phyloP scores from a whole-genome alignment of 2,797 vertebrate genomes.

The Botia kubotai region DNA sequence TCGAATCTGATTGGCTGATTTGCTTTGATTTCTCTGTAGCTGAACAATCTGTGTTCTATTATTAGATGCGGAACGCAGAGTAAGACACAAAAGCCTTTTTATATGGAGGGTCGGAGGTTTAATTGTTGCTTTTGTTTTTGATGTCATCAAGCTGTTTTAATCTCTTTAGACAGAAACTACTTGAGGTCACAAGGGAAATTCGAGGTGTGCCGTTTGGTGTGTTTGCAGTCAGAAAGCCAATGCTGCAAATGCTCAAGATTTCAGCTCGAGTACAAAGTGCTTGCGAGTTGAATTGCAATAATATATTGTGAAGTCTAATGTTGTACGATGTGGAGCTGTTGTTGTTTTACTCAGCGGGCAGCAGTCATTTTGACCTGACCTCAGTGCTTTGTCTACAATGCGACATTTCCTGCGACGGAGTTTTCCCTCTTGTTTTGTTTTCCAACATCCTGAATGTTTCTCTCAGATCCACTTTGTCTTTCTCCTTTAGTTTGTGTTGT shows the following conservation, averaged over 20 bases:
- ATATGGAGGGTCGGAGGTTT: not conserved
- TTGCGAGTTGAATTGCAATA: not conserved
- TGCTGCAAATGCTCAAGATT: too few relatives aligned
- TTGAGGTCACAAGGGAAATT: not conserved
- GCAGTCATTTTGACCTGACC: constrained; percentile 34
- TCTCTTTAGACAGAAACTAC: not conserved
- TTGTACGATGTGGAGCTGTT: not conserved
- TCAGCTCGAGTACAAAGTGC: not conserved
- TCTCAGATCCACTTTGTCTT: constrained; percentile 20
- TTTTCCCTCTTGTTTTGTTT: constrained; percentile 33
- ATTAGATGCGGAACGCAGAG: not conserved
- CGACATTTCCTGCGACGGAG: constrained; percentile 15
- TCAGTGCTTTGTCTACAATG: not conserved
- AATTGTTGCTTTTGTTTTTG: not conserved
- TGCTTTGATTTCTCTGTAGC: constrained; percentile 10
- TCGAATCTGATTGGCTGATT: not conserved
- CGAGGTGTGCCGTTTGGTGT: not conserved
- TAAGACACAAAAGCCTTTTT: not conserved
- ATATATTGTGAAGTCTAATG: not conserved
- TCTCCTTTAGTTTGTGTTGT: not conserved
- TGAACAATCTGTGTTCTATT: not conserved
- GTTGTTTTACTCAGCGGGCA: constrained; percentile 10
- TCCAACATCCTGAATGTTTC: constrained; percentile 23
- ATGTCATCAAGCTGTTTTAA: not conserved
- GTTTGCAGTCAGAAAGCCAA: not conserved